Conservation (phyloP, 2,113 vertebrate genomes). For the Bos indicus region DNA sequence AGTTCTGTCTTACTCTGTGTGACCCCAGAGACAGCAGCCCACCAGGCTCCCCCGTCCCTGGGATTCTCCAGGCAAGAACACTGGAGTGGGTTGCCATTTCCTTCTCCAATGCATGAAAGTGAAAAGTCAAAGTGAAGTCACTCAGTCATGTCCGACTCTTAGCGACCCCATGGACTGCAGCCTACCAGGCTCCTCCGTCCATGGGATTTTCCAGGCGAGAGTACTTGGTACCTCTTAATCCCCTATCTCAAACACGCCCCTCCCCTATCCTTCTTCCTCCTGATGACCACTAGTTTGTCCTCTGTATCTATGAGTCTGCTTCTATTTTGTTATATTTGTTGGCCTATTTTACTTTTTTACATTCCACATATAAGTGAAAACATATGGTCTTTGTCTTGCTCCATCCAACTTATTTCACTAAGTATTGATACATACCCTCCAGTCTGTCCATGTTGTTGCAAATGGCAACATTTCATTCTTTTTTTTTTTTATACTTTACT, state of each 20-base stretch:
- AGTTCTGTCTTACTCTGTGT: no score
- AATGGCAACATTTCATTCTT: neutral
- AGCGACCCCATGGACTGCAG: no score
- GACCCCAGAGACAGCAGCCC: no score
- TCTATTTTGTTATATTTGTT: neutral
- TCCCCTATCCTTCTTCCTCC: neutral
- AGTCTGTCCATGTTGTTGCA: neutral
- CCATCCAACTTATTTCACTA: neutral
- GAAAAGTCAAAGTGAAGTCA: no score
- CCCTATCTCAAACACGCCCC: neutral
- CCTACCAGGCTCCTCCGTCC: no score
- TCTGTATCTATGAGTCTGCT: neutral
- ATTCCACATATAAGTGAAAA: neutral
- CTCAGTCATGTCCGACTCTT: no score
- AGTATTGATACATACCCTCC: neutral
- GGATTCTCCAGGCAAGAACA: no score
- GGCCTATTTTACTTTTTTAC: neutral
- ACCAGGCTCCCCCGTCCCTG: no score
- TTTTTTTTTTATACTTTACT: neutral
- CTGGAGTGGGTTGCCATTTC: no score
- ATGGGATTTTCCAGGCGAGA: no score
- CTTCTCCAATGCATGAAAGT: no score
- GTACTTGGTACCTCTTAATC: neutral
- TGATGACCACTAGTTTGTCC: neutral
- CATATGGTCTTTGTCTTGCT: neutral